phyloP scores from a whole-genome alignment of 2,888 invertebrate species.

The Rhingia campestris region DNA sequence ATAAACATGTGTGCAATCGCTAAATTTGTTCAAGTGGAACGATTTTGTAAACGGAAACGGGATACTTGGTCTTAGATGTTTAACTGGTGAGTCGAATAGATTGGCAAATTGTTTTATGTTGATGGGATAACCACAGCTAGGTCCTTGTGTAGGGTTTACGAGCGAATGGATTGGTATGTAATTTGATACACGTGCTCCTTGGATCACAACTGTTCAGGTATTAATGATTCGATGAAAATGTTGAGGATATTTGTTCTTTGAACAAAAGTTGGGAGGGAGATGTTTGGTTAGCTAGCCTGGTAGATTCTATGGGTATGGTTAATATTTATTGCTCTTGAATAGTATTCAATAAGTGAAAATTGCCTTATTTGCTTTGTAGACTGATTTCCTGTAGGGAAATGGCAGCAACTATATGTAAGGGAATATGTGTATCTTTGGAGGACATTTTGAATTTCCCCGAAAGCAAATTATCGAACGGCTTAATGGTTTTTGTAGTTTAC shows the following conservation, averaged over 20 bases:
- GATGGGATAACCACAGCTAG: neutral
- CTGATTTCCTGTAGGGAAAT: no score
- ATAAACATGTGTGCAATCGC: slow-evolving; percentile 6
- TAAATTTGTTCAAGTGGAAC: slow-evolving; percentile 55
- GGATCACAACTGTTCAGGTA: neutral
- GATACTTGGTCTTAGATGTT: slow-evolving; percentile 18
- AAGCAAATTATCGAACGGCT: no score
- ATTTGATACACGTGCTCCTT: slow-evolving; percentile 2
- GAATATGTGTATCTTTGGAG: no score
- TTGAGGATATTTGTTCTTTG: neutral
- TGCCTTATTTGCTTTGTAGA: no score
- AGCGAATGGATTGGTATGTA: neutral
- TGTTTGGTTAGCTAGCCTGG: no score
- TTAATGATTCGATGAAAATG: slow-evolving; percentile 2
- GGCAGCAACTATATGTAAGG: no score
- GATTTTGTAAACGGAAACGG: slow-evolving; percentile 26
- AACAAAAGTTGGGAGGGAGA: neutral
- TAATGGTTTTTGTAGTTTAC: no score
- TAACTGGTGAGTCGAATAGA: slow-evolving; percentile 26
- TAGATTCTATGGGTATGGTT: no score
- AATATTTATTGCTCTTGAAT: no score
- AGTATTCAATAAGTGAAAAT: no score
- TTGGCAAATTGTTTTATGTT: slow-evolving; percentile 51
- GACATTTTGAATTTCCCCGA: no score
- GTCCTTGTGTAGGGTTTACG: slow-evolving; percentile 11